Percentiles rank a stretch among this genome's conserved stretches.
phyloP scores from a whole-genome alignment of 1,140 invertebrate genomes.

The Plodia interpunctella region DNA sequence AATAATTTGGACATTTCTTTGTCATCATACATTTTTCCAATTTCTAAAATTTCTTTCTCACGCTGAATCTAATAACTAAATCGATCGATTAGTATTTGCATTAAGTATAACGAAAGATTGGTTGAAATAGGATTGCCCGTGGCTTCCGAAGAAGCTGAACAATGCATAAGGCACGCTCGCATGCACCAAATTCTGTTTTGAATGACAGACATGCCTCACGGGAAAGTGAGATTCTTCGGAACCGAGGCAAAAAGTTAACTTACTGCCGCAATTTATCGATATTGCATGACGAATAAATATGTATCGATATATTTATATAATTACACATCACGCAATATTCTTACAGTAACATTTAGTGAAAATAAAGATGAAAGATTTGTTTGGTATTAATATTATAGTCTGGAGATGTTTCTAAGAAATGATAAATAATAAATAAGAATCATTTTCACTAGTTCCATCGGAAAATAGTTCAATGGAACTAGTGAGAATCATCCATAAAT shows the following conservation, averaged over 20 bases:
- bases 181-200: slow-evolving; percentile 27
- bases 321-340: too few species aligned
- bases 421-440: too few species aligned
- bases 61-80: background rate
- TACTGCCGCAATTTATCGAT: too few species aligned
- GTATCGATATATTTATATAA: too few species aligned
- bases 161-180: slow-evolving; percentile 40
- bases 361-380: too few species aligned
- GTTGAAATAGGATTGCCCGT: slow-evolving; percentile 29
- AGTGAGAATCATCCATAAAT: too few species aligned
- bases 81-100: background rate
- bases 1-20: too few species aligned
- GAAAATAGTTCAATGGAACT: too few species aligned
- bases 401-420: too few species aligned
- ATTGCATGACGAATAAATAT: too few species aligned
- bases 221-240: slow-evolving; percentile 38
- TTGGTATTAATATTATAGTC: too few species aligned
- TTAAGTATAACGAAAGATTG: background rate
- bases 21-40: background rate
- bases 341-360: background rate
- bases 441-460: too few species aligned
- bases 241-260: slow-evolving; percentile 17
- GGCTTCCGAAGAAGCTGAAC: slow-evolving; percentile 55
- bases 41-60: background rate
- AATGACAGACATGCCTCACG: slow-evolving; percentile 47